Base-by-base conservation (phyloP, 2,113 vertebrate genomes). In the Ceyx margarethae region DNA sequence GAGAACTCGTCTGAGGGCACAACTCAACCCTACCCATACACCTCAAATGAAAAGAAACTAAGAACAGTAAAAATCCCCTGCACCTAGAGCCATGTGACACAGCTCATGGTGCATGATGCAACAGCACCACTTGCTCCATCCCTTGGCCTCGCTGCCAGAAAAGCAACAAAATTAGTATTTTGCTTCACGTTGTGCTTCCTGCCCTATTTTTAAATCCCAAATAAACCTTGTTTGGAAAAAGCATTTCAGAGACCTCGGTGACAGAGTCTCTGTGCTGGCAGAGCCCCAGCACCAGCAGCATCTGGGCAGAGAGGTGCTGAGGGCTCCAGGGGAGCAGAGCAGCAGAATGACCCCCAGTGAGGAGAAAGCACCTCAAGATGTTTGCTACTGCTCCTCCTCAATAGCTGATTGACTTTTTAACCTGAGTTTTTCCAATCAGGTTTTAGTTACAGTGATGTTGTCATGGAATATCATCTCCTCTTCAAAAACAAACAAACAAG, bases 401-500 rank as follows among this genome's bases (percentile, higher is more conserved):
- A 51, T 0, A 89, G 50, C 58, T 14, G 12, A 57, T 20, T 10
- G 45, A 66, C 12, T 73, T 80, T 78, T 79, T 56, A 65, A 58
- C 16, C 26, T 7, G 1, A 66, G n/a, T 77, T 79, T 92, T 80
- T 40, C 51, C 20, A 54, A 42, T 22, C n/a, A 8, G 85, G 40
- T 67, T 82, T 91, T 64, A 89, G 26, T 66, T 60, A 42, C 61
- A 74, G 11, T 71, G 89, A 54, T 65, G 80, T 91, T 92, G 95
- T 71, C 56, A 81, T 43, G 89, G 37, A 81, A 56, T 89, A 89
- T 85, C 31, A 92, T 80, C 74, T 95, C 92, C 77, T 87, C 71
- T 87, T 94, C 83, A 85, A 94, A 91, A 67, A 69, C 37, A 37
- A 37, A 37, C 37, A 69, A 85, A 71, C 33, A 92, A 90, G 65